Evolutionary conservation across 37 sponge, comb jelly and placozoan genomes (phyloP).

Genomic region (Diacarnus erythraeanus): DNA sequence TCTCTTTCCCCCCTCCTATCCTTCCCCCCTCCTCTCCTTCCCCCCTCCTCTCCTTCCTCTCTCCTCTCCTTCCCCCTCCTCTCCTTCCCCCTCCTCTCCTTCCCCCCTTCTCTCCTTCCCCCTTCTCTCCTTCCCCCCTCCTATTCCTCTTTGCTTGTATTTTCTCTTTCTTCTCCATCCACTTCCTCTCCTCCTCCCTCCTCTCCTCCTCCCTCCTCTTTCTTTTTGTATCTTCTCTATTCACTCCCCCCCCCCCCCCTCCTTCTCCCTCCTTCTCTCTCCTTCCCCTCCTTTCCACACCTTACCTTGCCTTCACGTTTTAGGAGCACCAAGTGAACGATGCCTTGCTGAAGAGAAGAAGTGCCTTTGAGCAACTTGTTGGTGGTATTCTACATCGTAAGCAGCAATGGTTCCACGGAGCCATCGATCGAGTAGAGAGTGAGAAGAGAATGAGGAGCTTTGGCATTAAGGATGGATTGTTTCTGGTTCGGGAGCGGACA

Average conservation of each 20-base stretch:
- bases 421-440: slow-evolving; percentile 74
- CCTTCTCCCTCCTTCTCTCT: background rate
- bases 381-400: slow-evolving; percentile 82
- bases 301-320: background rate
- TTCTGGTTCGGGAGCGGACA: slow-evolving; percentile 79
- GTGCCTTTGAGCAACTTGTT: slow-evolving; percentile 84
- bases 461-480: slow-evolving; percentile 65
- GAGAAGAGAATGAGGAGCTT: slow-evolving; percentile 57
- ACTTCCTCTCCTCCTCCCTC: slow-evolving; percentile 9
- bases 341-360: slow-evolving; percentile 63
- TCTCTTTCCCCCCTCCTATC: background rate
- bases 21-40: background rate
- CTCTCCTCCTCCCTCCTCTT: slow-evolving; percentile 9
- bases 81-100: background rate
- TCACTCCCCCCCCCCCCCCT: slow-evolving; percentile 1
- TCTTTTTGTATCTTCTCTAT: too few relatives aligned
- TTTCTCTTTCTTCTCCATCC: background rate
- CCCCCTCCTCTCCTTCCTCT: background rate
- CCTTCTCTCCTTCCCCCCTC: background rate
- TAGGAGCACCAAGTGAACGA: slow-evolving; percentile 81
- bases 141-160: background rate
- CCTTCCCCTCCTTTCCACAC: background rate
- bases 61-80: background rate
- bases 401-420: slow-evolving; percentile 90
- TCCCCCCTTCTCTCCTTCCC: background rate